These are phyloP conservation scores for Sebastes umbrosus DNA, from an alignment of 2,797 vertebrate genomes.

Conservation along the genomic window DNA sequence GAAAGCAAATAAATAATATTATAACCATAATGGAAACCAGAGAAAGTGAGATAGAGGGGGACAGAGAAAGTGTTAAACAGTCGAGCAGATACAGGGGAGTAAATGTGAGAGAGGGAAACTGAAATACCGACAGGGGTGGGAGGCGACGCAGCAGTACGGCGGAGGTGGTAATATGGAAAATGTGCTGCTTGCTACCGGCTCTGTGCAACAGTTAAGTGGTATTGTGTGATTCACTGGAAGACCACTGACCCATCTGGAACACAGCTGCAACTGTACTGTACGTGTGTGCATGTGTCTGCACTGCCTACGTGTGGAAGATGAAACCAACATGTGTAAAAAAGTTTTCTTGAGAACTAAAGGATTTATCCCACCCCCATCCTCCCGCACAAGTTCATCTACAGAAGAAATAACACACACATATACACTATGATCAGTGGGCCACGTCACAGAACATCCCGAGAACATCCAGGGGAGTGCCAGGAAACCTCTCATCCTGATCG, in stretches of 20 bases:
- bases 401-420: not conserved
- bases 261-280: conserved; percentile 60
- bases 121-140: conserved; percentile 32
- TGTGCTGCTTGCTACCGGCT: conserved; percentile 63
- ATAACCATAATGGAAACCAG: conserved; percentile 16
- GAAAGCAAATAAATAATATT: not conserved
- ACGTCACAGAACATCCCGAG: not conserved
- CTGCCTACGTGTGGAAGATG: conserved; percentile 42
- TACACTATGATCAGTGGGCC: not conserved
- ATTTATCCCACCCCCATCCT: conserved; percentile 1
- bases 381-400: conserved; percentile 6
- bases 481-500: conserved; percentile 5
- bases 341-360: conserved; percentile 13
- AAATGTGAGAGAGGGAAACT: conserved; percentile 27
- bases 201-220: conserved; percentile 51
- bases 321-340: conserved; percentile 44
- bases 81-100: conserved; percentile 2
- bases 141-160: conserved; percentile 30
- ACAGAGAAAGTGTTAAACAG: conserved; percentile 2
- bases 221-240: conserved; percentile 60
- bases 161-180: conserved; percentile 71
- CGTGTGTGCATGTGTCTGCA: conserved; percentile 22
- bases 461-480: not conserved
- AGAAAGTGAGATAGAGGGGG: not conserved
- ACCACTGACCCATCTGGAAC: conserved; percentile 68